phyloP scores from a whole-genome alignment of 1,140 invertebrate genomes.

The Aphelenchoides besseyi region DNA sequence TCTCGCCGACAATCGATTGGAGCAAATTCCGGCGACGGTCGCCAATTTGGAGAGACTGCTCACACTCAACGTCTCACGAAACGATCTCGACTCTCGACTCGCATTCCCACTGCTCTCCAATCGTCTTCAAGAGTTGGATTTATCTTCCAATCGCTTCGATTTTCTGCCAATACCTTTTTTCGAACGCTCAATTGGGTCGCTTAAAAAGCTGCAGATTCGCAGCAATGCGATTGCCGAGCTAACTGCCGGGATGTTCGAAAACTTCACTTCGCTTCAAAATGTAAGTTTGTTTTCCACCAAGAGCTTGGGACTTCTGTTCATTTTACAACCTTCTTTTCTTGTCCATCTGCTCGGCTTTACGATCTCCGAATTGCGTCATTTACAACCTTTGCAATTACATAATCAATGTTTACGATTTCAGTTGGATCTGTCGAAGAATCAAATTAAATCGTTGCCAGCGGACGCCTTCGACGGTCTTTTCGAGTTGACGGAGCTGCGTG shows the following conservation, averaged over 20 bases:
- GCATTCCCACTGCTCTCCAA: conserved; percentile 32
- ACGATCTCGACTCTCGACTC: conserved; percentile 40
- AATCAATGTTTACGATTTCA: conserved; percentile 33
- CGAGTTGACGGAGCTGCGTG: conserved; percentile 34
- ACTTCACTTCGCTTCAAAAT: conserved; percentile 51
- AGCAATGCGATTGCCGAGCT: conserved; percentile 43
- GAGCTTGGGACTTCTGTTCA: not conserved
- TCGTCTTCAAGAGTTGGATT: conserved; percentile 43
- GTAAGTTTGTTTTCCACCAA: conserved; percentile 28
- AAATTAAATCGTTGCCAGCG: conserved; percentile 36
- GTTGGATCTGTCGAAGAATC: conserved; percentile 53
- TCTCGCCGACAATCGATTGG: conserved; percentile 45
- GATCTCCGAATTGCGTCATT: not conserved
- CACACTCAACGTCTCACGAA: conserved; percentile 45
- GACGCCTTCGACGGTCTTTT: conserved; percentile 45
- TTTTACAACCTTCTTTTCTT: conserved; percentile 2
- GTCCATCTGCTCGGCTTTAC: not conserved
- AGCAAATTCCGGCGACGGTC: conserved; percentile 40
- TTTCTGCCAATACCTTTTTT: conserved; percentile 39
- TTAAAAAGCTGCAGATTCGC: conserved; percentile 35
- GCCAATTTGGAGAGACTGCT: conserved; percentile 33
- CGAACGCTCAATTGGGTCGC: conserved; percentile 21
- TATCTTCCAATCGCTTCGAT: conserved; percentile 39
- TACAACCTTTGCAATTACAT: not conserved
- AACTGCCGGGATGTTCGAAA: conserved; percentile 32